Conservation (phyloP, 2,888 invertebrate genomes). For the Cantharis lateralis region DNA sequence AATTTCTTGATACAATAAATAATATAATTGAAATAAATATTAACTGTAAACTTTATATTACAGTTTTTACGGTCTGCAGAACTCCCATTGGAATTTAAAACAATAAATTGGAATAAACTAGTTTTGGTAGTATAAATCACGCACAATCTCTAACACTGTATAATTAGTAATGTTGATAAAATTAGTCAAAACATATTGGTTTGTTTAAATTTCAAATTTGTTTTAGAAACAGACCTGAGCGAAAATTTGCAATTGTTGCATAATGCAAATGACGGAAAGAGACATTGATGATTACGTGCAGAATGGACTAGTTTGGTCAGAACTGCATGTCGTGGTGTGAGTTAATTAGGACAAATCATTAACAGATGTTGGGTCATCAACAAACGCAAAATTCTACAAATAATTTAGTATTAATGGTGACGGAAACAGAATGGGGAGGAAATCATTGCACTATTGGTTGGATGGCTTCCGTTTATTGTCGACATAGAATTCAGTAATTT, state of each 20-base stretch:
- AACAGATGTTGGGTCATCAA: slow-evolving; percentile 55
- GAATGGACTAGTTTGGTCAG: slow-evolving; percentile 8
- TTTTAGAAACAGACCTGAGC: background rate
- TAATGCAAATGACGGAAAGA: background rate
- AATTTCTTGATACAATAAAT: background rate
- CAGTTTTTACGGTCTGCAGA: background rate
- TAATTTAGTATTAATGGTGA: slow-evolving; percentile 55
- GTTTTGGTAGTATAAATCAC: slow-evolving; percentile 11
- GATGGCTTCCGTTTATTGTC: slow-evolving; percentile 48
- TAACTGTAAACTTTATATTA: background rate
- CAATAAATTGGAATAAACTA: background rate
- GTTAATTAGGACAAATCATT: slow-evolving; percentile 59
- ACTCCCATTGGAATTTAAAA: background rate
- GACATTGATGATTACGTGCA: slow-evolving; percentile 9
- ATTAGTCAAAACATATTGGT: slow-evolving; percentile 21
- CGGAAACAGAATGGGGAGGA: slow-evolving; percentile 54
- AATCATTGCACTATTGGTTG: slow-evolving; percentile 52
- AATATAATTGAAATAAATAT: background rate
- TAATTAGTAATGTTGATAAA: slow-evolving; percentile 9
- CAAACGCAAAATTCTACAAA: slow-evolving; percentile 54
- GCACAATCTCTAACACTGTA: slow-evolving; percentile 7
- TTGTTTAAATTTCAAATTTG: slow-evolving; percentile 12
- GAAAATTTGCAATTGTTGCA: background rate
- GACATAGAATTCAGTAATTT: slow-evolving; percentile 13
- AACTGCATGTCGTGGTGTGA: slow-evolving; percentile 39